Evolutionary conservation across 2,797 vertebrate genomes (phyloP), one percentile per base, ranked within the genome.

Genomic region (Melanotaenia trifasciata): DNA sequence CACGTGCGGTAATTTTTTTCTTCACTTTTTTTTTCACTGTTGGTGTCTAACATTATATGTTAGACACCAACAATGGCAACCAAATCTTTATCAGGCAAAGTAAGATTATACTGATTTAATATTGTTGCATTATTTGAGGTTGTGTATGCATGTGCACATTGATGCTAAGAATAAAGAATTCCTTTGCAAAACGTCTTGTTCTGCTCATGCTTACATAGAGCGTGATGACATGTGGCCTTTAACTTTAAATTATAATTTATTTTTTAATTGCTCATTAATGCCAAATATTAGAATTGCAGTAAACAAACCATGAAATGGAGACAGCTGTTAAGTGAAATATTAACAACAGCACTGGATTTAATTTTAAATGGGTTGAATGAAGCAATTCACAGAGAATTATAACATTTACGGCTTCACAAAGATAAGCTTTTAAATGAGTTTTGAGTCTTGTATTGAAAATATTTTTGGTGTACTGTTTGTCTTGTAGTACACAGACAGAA

Each of bases 281-380:
- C 53, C 61, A 35, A 43, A 54, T 47, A 14, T 56, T 14, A 57
- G 1, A 36, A 67, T 71, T 67, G 38, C 51, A 30, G 35, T 26
- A 57, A 67, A 50, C 36, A 67, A 66, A 20, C 22, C 11, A 30
- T 40, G 26, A 56, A 57, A 32, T 0, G 22, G 32, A 35, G 47
- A 65, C 5, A 18, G 20, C 63, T 76, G 0, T 6, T 51, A 54
- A 58, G 45, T 58, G 28, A 35, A 65, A 30, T 38, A 20, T 60
- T 45, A 22, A 43, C 59, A 53, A 38, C 14, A 60, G 68, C 22
- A 47, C 18, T 56, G 22, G 35, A 65, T 47, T 51, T 20, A 35
- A 71, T 65, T 66, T 65, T 26, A 71, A 56, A 50, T 33, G 53
- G 58, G 24, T 66, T 12, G 11, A 32, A 40, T 5, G 9, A 38